Evolutionary conservation across 1,140 invertebrate genomes (phyloP), one percentile per base, ranked within the genome.

Genomic region (Pinna nobilis): DNA sequence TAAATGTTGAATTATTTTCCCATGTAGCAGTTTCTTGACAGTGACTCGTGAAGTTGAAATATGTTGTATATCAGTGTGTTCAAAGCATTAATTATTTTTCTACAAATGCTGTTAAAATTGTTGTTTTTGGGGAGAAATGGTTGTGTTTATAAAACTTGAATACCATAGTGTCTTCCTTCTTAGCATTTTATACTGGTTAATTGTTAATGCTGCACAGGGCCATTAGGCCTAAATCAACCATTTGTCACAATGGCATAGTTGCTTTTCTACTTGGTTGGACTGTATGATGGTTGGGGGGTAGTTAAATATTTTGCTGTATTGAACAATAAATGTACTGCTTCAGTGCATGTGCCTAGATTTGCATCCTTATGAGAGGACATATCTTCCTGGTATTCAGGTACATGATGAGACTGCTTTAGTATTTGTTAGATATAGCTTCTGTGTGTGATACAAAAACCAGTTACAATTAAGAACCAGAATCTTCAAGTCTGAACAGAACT

Each of bases 31-130:
- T 66, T 66, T 66, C 63, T 33, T 63, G 47, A 44, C 39, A 66
- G 63, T 66, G 63, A 28, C 28, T 50, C 37, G 41, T 7, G 32
- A 44, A 13, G 41, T 47, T 47, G 23, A 41, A 51, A 35, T 23
- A 32, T 63, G 59, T 61, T 61, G 53, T 70, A 61, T 60, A 49
- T 70, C 20, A 61, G 47, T 61, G 59, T 70, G 57, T 61, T 70
- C 59, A 70, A 63, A 70, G 59, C 59, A 70, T 70, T 47, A 32
- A 61, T 61, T 70, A 70, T 70, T 70, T 70, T 70, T 70, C 57
- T 70, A 70, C 47, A 50, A 50, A 61, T 50, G 33, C 44, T 66
- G 44, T 50, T 66, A 32, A 50, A 50, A 47, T 51, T 66, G 63
- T 66, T 66, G 37, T 63, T 63, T 49, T 67, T 57, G 33, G 68